Conservation (phyloP, 2,797 vertebrate species). For the Sebastes matsubarae region DNA sequence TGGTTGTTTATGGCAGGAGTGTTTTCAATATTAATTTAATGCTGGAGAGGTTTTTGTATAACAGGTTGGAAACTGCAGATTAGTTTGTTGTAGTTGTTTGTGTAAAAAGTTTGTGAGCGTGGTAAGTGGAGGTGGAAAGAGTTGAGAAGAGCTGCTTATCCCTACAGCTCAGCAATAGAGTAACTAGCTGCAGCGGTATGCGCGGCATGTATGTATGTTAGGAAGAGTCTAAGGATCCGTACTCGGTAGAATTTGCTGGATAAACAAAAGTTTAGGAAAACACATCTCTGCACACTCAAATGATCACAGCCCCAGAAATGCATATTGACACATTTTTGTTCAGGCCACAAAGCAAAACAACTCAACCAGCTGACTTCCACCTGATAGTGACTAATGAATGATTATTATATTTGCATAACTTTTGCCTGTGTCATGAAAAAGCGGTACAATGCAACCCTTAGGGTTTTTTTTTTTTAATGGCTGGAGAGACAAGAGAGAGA, state of each 20-base stretch:
- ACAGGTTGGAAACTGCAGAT: background rate
- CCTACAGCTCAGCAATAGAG: background rate
- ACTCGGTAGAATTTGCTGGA: background rate
- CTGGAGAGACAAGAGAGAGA: conserved; percentile 36
- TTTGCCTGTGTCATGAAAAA: conserved; percentile 37
- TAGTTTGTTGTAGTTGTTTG: background rate
- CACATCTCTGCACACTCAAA: background rate
- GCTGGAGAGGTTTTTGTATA: background rate
- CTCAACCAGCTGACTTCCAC: conserved; percentile 3
- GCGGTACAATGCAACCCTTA: background rate
- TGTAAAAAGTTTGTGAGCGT: background rate
- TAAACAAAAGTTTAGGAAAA: background rate
- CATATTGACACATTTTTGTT: conserved; percentile 13
- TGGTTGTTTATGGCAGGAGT: too few relatives aligned
- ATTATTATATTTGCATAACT: conserved; percentile 46
- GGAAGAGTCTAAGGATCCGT: background rate
- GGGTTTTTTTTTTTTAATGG: conserved; percentile 4
- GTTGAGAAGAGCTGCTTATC: background rate
- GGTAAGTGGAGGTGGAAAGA: background rate
- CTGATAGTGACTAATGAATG: conserved; percentile 47
- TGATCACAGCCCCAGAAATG: background rate
- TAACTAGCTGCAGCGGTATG: background rate
- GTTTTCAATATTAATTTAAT: background rate
- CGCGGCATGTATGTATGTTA: background rate
- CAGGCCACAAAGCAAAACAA: conserved; percentile 12